Evolutionary conservation across 2,888 invertebrate species (phyloP), one percentile per base, ranked within the genome.

Genomic region (Acheta domesticus): DNA sequence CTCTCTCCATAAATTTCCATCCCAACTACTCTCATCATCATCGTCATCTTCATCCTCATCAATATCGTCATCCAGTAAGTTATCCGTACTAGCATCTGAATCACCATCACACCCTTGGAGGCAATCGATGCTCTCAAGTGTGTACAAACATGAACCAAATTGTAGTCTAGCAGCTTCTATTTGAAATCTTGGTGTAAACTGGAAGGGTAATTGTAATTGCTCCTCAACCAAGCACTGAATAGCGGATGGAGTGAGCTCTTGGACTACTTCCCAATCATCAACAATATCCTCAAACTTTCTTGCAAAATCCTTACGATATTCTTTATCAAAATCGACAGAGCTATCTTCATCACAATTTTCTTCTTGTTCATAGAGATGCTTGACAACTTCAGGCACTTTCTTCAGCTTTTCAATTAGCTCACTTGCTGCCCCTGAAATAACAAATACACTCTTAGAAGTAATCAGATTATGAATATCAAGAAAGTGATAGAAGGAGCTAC

Each of bases 131-230:
- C 80, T 81, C 49, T 80, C 78, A 23, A 79, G 77, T 12, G 75
- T 73, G 21, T 79, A 75, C 14, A 77, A 14, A 77, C 11, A 48
- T 19, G 80, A 79, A 49, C 81, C 82, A 14, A 81, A 49, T 49
- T 82, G 82, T 49, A 82, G 77, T 48, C 82, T 80, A 11, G 80
- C 80, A 23, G 81, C 80, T 78, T 82, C 83, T 74, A 82, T 79
- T 14, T 80, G 78, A 80, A 82, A 83, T 48, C 79, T 80, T 14
- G 79, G 79, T 49, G 77, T 62, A n/a, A 83, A 80, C 12, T 79
- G 49, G 11, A 78, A 76, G 11, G 83, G 83, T 11, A 82, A 81
- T 12, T 81, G 49, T 20, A 82, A 49, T 12, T 49, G 21, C 49
- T 75, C 49, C 21, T 49, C 12, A 16, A 79, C 74, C 14, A 79